A percentile compares a stretch with the other conserved stretches of the same genome.
phyloP scores from a whole-genome alignment of 2,888 invertebrate genomes.

The Clivina fossor region DNA sequence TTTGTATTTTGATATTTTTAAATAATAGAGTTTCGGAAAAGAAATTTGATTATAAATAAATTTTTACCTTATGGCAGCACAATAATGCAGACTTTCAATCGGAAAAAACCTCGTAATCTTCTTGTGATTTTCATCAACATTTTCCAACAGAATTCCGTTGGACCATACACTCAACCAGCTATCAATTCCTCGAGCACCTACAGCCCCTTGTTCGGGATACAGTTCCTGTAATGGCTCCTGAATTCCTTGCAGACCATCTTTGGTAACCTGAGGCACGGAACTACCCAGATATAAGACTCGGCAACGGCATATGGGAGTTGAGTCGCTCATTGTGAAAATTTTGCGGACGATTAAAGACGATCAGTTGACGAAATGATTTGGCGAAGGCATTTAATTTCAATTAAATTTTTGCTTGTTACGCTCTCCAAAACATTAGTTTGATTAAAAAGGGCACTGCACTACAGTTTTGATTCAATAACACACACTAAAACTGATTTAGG shows the following conservation, averaged over 20 bases:
- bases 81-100: slow-evolving; percentile 92
- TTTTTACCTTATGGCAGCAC: slow-evolving; percentile 90
- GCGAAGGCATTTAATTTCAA: too few species aligned
- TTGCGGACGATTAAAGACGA: too few species aligned
- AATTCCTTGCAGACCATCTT: slow-evolving; percentile 95
- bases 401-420: too few species aligned
- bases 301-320: slow-evolving; percentile 95
- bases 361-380: too few species aligned
- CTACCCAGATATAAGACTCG: slow-evolving; percentile 95
- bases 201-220: slow-evolving; percentile 92
- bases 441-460: too few species aligned
- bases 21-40: too few species aligned
- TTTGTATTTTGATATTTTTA: too few species aligned
- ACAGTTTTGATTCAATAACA: too few species aligned
- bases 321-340: slow-evolving; percentile 74
- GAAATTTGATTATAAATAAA: too few species aligned
- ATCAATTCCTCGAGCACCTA: slow-evolving; percentile 87
- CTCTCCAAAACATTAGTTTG: too few species aligned
- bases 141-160: slow-evolving; percentile 92
- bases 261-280: slow-evolving; percentile 94
- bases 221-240: slow-evolving; percentile 95
- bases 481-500: too few species aligned
- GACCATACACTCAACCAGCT: slow-evolving; percentile 98
- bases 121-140: slow-evolving; percentile 93
- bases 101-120: slow-evolving; percentile 95